These are phyloP conservation scores for Miopithecus talapoin DNA, from an alignment of 2,797 vertebrate species.

Conservation along the genomic window DNA sequence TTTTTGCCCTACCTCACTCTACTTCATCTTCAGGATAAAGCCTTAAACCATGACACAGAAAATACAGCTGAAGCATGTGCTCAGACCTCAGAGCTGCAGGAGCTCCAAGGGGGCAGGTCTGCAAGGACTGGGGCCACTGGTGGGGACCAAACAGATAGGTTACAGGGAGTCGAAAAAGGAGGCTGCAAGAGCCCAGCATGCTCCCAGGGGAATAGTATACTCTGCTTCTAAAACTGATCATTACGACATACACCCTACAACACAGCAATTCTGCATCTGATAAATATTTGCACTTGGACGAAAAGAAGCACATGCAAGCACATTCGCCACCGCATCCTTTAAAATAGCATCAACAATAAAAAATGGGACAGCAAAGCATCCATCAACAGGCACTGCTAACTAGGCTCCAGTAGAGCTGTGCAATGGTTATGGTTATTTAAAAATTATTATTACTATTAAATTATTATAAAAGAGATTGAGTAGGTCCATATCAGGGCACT, in stretches of 20 bases:
- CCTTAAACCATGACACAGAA: not conserved
- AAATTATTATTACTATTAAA: not conserved
- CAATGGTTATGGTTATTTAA: not conserved
- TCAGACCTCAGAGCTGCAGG: not conserved
- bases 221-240: not conserved
- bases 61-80: not conserved
- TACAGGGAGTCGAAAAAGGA: fast-evolving
- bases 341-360: not conserved
- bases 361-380: not conserved
- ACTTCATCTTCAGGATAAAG: not conserved
- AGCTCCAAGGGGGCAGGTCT: not conserved
- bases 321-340: not conserved
- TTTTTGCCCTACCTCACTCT: not conserved
- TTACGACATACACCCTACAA: not conserved
- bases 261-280: not conserved
- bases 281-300: not conserved
- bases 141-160: not conserved
- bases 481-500: not conserved
- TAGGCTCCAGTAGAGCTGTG: not conserved
- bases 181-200: not conserved
- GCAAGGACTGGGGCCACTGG: fast-evolving
- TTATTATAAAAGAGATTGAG: not conserved
- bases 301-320: not conserved
- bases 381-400: not conserved
- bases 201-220: too few species aligned